Evolutionary conservation across 2,113 vertebrate genomes (phyloP), one percentile per base, ranked within the genome.

Genomic region (Daphoenositta chrysoptera): DNA sequence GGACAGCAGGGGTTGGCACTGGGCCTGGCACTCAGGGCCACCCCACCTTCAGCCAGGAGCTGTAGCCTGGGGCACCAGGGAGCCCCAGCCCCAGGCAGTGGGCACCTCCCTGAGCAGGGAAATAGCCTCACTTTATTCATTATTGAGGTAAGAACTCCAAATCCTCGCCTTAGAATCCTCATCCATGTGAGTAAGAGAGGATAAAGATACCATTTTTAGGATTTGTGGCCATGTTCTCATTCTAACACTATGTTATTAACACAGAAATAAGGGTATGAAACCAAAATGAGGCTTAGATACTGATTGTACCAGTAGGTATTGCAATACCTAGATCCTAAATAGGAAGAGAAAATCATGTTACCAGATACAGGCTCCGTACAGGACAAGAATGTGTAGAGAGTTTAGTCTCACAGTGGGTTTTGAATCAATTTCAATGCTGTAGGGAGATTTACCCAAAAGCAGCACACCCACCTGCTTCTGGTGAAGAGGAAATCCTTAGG

Each of bases 11-110:
- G 9, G n/a, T n/a, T n/a, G n/a, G n/a, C n/a, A n/a, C 22, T 73
- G 76, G 12, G 18, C 7, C 9, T 56, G 40, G 21, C 7, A 50
- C 21, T 23, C 37, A n/a, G 37, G 16, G 1, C 6, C 3, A 7
- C 54, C 51, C 20, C 45, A 47, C 1, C 18, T 19, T 37, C 48
- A 33, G 16, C 3, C 42, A 35, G 35, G 10, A 11, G 1, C 20
- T 35, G 61, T 66, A 79, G 28, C 31, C 6, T 10, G 13, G 20
- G 15, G 6, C 23, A 56, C 21, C 3, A 5, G 24, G 2, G 6
- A 88, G 17, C 26, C 11, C 22, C 48, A 51, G 30, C 19, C 20
- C 39, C 2, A 2, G 42, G 21, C 39, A 33, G 9, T 0, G 0
- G 42, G 30, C 39, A 57, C 9, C 9, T 73, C 9, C 30, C 20